Percentiles rank a stretch among this genome's conserved stretches.
Evolutionary conservation across 2,888 invertebrate species (phyloP).

Genomic region (Allygus modestus): DNA sequence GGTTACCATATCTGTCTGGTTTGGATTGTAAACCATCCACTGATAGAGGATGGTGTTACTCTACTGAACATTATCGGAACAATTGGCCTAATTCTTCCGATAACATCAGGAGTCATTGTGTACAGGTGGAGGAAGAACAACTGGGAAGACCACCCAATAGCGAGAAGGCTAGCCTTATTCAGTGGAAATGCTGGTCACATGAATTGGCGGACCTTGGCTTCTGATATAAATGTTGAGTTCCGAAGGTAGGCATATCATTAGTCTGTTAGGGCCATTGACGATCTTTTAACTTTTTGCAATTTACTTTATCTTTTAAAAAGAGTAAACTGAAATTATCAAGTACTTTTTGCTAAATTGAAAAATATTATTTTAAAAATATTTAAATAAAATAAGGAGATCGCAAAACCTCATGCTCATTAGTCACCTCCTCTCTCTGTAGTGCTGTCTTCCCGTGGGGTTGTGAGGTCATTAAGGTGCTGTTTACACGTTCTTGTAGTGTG

Average conservation of each 20-base stretch:
- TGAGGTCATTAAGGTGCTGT: no score
- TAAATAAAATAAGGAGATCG: no score
- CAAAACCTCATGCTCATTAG: no score
- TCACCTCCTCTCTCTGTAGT: no score
- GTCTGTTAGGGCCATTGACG: not conserved
- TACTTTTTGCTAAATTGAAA: not conserved
- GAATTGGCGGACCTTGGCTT: slow-evolving; percentile 84
- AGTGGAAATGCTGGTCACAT: slow-evolving; percentile 77
- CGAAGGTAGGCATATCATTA: slow-evolving; percentile 77
- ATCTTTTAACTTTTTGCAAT: not conserved
- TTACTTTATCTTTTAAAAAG: not conserved
- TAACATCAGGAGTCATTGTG: slow-evolving; percentile 77
- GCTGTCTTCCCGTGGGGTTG: no score
- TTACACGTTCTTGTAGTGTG: no score
- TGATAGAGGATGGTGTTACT: slow-evolving; percentile 7
- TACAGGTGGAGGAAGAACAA: slow-evolving; percentile 83
- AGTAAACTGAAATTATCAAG: not conserved
- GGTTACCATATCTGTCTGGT: slow-evolving; percentile 79
- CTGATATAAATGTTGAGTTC: slow-evolving; percentile 85
- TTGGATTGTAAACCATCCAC: slow-evolving; percentile 25
- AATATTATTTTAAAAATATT: not conserved
- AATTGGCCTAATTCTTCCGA: slow-evolving; percentile 76
- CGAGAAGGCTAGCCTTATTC: slow-evolving; percentile 81
- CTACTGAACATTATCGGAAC: slow-evolving; percentile 72
- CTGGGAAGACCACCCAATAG: slow-evolving; percentile 87